A percentile compares a stretch with the other conserved stretches of the same genome.
Evolutionary conservation across 2,888 invertebrate genomes (phyloP).

Genomic region (Scaptomyza cyrtandrae): DNA sequence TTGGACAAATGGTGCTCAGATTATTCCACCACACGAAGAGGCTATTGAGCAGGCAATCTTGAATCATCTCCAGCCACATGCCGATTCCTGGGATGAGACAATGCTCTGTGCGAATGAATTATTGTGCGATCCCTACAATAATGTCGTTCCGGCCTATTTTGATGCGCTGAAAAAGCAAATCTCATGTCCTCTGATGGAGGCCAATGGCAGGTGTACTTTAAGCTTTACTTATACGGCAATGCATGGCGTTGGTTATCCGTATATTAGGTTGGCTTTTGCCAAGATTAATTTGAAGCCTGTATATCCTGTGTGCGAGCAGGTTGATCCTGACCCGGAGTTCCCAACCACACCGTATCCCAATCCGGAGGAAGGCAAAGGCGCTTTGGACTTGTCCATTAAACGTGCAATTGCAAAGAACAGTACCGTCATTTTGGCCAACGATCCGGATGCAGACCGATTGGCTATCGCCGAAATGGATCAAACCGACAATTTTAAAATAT

Average conservation of each 20-base stretch:
- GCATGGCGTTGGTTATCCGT: slow-evolving; percentile 98
- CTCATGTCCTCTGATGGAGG: slow-evolving; percentile 86
- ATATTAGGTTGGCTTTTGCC: slow-evolving; percentile 90
- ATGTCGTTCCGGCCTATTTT: slow-evolving; percentile 89
- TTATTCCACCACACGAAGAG: slow-evolving; percentile 95
- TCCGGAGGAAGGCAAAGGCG: slow-evolving; percentile 96
- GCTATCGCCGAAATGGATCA: slow-evolving; percentile 94
- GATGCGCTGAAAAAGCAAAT: slow-evolving; percentile 86
- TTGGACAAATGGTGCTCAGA: slow-evolving; percentile 97
- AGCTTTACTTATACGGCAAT: slow-evolving; percentile 96
- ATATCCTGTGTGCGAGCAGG: slow-evolving; percentile 87
- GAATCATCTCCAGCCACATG: slow-evolving; percentile 90
- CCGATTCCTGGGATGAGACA: slow-evolving; percentile 91
- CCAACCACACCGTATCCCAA: slow-evolving; percentile 98
- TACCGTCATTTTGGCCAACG: slow-evolving; percentile 95
- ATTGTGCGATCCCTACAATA: slow-evolving; percentile 89
- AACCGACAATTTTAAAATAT: slow-evolving; percentile 83
- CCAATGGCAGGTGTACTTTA: slow-evolving; percentile 86
- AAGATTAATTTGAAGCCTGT: slow-evolving; percentile 88
- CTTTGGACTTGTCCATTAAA: slow-evolving; percentile 90
- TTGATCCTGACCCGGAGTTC: slow-evolving; percentile 97
- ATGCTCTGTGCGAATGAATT: slow-evolving; percentile 86
- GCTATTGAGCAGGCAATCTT: slow-evolving; percentile 92
- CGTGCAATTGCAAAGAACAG: slow-evolving; percentile 90
- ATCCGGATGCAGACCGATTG: slow-evolving; percentile 98